phyloP scores from a whole-genome alignment of 1,140 invertebrate genomes.

The Plectrocnemia conspersa region DNA sequence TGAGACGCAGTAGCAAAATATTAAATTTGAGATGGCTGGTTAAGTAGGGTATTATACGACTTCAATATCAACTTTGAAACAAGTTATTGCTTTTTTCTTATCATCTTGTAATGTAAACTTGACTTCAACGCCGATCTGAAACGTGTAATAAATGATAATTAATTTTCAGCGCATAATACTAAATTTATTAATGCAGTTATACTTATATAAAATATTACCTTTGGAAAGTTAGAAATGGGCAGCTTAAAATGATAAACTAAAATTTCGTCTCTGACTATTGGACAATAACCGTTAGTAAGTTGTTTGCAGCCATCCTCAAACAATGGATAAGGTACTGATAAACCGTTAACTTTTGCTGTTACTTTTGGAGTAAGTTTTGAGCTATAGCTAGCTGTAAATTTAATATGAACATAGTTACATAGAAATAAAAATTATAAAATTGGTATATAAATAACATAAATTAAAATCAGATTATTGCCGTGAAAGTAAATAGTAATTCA shows the following conservation, averaged over 20 bases:
- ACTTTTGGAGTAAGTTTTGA: not conserved
- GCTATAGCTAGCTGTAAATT: constrained; percentile 2
- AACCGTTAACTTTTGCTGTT: not conserved
- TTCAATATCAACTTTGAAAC: not conserved
- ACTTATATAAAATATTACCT: not conserved
- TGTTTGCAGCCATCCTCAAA: not conserved
- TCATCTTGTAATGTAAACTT: not conserved
- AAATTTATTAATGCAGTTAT: not conserved
- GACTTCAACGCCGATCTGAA: not conserved
- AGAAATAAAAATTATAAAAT: not conserved
- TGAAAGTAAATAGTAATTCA: too few species aligned
- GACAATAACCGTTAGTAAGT: constrained; percentile 7
- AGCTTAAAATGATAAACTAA: not conserved
- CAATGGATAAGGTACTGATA: not conserved
- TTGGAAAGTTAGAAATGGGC: not conserved
- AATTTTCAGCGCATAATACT: not conserved
- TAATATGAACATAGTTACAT: too few species aligned
- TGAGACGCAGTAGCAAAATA: constrained; percentile 21
- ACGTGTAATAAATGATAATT: not conserved
- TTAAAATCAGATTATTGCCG: too few species aligned
- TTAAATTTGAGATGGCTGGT: too few species aligned
- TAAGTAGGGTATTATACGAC: too few species aligned
- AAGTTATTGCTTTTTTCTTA: not conserved
- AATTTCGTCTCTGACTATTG: not conserved
- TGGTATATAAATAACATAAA: not conserved